Evolutionary conservation across 2,113 vertebrate species (phyloP), one percentile per base, ranked within the genome.

Genomic region (Setophaga coronata): DNA sequence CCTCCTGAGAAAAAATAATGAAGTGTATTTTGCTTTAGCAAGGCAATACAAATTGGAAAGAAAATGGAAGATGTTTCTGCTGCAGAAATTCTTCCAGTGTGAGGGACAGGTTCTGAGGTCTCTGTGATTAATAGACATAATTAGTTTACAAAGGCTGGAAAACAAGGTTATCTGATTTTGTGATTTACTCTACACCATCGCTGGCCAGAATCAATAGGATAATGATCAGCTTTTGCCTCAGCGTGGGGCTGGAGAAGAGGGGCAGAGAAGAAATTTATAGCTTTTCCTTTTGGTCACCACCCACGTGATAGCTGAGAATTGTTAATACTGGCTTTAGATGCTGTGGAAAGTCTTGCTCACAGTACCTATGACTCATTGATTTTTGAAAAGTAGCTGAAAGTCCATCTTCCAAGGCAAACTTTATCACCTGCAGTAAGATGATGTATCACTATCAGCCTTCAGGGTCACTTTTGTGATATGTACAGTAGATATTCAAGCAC

Each of bases 41-140:
- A 54, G 24, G 47, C 47, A 79, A 84, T 40, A 43, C 34, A 23
- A 93, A 48, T n/a, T 60, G 50, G 84, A 92, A 94, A 84, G 80
- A 60, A 89, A 94, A 76, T 69, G 26, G 58, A 38, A 29, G 48
- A 51, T 11, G 4, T 78, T 96, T 65, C 78, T 95, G 53, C 23
- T 90, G n/a, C 71, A 88, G 79, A 62, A 92, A 86, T 29, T 77
- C 53, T 96, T 97, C 89, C 71, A 71, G 34, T 77, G 53, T 91
- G 87, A 97, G 87, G 92, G 86, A 96, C 66, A 93, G 67, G 50
- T 95, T 89, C 76, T 89, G 62, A 86, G 40, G 34, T 73, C 81
- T 92, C 16, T 71, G 83, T 98, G 97, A 98, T 98, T 98, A 98
- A 98, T 98, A 97, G 97, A 87, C 72, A 82, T 97, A 98, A 98